Evolutionary conservation across 2,113 vertebrate genomes (phyloP).

Genomic region (Diphyllodes magnificus): DNA sequence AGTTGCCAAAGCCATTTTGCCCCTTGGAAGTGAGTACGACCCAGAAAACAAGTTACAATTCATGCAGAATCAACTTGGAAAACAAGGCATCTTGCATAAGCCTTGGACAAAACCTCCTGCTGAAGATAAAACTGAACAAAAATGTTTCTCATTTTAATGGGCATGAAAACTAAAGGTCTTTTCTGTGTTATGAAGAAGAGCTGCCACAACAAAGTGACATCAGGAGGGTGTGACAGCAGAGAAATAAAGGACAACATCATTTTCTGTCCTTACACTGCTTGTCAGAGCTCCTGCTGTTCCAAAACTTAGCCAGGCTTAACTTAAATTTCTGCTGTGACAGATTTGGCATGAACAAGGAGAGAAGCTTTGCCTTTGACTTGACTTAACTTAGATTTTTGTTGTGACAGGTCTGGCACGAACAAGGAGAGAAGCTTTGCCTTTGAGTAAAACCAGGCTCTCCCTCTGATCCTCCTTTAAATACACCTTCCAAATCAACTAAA

Average conservation of each 20-base stretch:
- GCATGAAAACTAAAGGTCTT: neutral
- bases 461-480: neutral
- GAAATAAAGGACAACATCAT: neutral
- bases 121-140: neutral
- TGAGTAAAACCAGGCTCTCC: neutral
- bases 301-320: neutral
- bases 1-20: conserved; percentile 31
- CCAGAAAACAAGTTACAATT: conserved; percentile 52
- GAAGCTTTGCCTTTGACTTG: neutral
- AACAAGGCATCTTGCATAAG: conserved; percentile 23
- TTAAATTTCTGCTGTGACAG: neutral
- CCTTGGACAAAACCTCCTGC: neutral
- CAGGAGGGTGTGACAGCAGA: neutral
- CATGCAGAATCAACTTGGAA: neutral
- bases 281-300: neutral
- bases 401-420: neutral
- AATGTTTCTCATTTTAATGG: neutral
- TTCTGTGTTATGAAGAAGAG: neutral
- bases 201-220: neutral
- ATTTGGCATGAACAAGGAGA: neutral
- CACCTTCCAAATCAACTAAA: neutral
- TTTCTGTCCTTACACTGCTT: neutral
- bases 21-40: neutral
- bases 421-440: neutral
- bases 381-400: neutral